Evolutionary conservation across 2,797 vertebrate genomes (phyloP), one percentile per base, ranked within the genome.

Genomic region (Okamejei kenojei): DNA sequence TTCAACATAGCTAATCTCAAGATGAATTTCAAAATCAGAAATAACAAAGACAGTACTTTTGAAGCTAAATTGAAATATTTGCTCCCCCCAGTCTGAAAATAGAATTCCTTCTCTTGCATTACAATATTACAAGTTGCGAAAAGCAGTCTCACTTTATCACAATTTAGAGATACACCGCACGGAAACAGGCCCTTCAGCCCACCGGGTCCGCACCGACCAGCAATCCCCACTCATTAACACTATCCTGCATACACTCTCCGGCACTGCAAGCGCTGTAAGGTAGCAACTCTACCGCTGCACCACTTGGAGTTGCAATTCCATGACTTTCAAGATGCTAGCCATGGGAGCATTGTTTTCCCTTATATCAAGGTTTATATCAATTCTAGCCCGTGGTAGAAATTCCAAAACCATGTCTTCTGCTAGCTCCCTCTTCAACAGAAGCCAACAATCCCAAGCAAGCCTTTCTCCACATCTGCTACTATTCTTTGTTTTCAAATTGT

Each of bases 41-140:
- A 92, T 93, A 54, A 84, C 63, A 94, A 45, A 94, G 68, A 26
- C 29, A 94, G 78, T 93, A 93, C 80, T 93, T 90, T 88, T 91
- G 38, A 32, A 94, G 26, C 94, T 38, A 9, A 58, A 93, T 93
- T 79, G 93, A 84, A 92, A 93, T 5, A 32, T 21, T 93, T 93
- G 58, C 81, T 90, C 23, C 93, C 58, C 91, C 80, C 74, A 54
- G 21, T 71, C 19, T 90, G 17, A 71, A 90, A 71, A 63, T 90
- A 38, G 65, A 68, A 71, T 71, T 32, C 38, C 65, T 38, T 38
- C 17, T 45, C 19, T 71, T 90, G 7, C 65, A 71, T 23, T 32
- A 91, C 32, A 91, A 73, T 17, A 45, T 73, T 88, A 29, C 15
- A 68, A 90, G 19, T 15, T 90, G 11, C 61, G 35, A 68, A 90